A percentile compares a stretch with the other conserved stretches of the same genome.
phyloP scores from a whole-genome alignment of 2,113 vertebrate species.

The Poicephalus meyeri region DNA sequence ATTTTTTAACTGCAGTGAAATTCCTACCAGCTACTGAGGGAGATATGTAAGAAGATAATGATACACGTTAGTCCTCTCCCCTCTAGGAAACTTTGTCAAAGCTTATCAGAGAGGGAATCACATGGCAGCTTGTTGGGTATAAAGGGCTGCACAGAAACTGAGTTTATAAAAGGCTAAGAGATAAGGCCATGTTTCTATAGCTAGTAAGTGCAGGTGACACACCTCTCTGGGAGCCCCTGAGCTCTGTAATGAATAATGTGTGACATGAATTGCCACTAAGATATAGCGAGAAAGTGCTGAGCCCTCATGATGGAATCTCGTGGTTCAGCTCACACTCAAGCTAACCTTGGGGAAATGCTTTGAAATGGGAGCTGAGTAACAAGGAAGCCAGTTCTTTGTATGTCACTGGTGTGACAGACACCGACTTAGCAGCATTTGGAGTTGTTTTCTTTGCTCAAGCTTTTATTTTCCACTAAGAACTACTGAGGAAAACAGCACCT shows the following conservation, averaged over 20 bases:
- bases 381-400: neutral
- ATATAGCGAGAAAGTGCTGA: neutral
- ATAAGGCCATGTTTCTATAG: constrained; percentile 3
- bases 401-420: neutral
- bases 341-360: constrained; percentile 44
- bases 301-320: neutral
- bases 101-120: neutral
- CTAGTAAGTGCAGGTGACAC: neutral
- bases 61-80: neutral
- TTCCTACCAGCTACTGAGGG: neutral
- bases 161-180: neutral
- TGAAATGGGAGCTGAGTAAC: constrained; percentile 19
- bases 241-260: constrained; percentile 13
- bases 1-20: neutral
- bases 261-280: constrained; percentile 10
- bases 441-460: neutral
- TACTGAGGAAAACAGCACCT: neutral
- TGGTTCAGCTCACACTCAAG: constrained; percentile 17
- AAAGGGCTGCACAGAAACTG: neutral
- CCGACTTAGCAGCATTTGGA: neutral
- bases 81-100: neutral
- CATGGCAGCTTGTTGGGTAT: neutral
- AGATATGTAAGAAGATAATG: neutral
- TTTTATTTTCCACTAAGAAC: neutral
- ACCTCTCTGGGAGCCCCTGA: neutral